Percentiles rank a stretch among this genome's conserved stretches.
These are phyloP conservation scores for Gymnobelideus leadbeateri DNA, from an alignment of 2,113 vertebrate species.

Conservation along the genomic window DNA sequence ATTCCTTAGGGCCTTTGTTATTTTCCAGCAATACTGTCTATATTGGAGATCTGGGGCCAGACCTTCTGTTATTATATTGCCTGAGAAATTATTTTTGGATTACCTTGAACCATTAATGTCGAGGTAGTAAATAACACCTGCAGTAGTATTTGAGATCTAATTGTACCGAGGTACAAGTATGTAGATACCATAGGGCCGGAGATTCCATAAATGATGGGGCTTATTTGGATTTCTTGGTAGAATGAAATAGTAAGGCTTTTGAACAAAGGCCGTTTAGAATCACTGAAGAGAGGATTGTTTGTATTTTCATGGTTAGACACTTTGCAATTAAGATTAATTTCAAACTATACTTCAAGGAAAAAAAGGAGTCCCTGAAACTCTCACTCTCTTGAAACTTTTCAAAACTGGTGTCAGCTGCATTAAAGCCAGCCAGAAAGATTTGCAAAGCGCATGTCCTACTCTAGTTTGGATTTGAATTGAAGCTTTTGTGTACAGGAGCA, in stretches of 20 bases:
- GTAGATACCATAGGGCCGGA: slow-evolving; percentile 49
- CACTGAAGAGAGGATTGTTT: not conserved
- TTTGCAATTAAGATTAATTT: slow-evolving; percentile 47
- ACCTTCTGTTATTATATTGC: slow-evolving; percentile 71
- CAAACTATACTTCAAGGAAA: slow-evolving; percentile 28
- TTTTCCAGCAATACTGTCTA: slow-evolving; percentile 65
- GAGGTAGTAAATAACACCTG: slow-evolving; percentile 56
- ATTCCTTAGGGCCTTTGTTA: slow-evolving; percentile 49
- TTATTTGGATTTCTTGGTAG: slow-evolving; percentile 55
- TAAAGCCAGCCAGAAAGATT: slow-evolving; percentile 68
- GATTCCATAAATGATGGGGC: slow-evolving; percentile 62
- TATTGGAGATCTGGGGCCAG: slow-evolving; percentile 64
- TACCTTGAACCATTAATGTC: slow-evolving; percentile 75
- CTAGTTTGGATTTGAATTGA: slow-evolving; percentile 68
- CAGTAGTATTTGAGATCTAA: slow-evolving; percentile 62
- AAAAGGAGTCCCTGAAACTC: slow-evolving; percentile 22
- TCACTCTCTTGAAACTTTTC: slow-evolving; percentile 47
- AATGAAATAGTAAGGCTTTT: slow-evolving; percentile 25
- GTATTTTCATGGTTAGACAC: slow-evolving; percentile 36
- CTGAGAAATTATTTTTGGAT: slow-evolving; percentile 80
- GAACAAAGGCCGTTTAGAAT: slow-evolving; percentile 47
- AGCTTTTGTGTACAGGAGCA: slow-evolving; percentile 77
- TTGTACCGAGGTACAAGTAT: slow-evolving; percentile 63
- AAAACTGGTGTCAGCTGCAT: slow-evolving; percentile 66
- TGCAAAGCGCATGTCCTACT: slow-evolving; percentile 56